These are phyloP conservation scores for Paralichthys olivaceus DNA, from an alignment of 2,113 vertebrate species.

Conservation along the genomic window DNA sequence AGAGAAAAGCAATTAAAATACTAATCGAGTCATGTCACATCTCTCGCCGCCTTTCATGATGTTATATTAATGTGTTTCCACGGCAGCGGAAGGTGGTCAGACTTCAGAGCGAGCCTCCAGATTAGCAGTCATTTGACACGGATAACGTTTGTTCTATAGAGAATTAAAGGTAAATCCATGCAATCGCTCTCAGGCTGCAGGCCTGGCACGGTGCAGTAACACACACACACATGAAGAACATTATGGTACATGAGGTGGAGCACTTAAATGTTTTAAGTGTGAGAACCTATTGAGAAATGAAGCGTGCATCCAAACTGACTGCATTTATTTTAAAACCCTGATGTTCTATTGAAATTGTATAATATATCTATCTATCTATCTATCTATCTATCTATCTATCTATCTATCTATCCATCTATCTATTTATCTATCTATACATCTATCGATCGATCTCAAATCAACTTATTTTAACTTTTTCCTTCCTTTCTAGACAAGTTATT, in stretches of 20 bases:
- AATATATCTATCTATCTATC: too few relatives aligned
- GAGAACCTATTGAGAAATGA: conserved; percentile 24
- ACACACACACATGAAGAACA: background rate
- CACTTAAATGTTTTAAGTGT: conserved; percentile 1
- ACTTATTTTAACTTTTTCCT: too few relatives aligned
- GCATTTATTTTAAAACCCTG: too few relatives aligned
- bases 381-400: too few relatives aligned
- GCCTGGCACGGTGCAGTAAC: background rate
- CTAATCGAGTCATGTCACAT: background rate
- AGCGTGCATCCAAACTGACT: too few relatives aligned
- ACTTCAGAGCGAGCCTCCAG: conserved; percentile 29
- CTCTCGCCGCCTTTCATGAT: background rate
- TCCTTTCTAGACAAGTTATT: too few relatives aligned
- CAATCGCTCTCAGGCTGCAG: conserved; percentile 10
- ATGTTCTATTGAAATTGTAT: too few relatives aligned
- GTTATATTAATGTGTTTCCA: background rate
- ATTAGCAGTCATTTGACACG: conserved; percentile 70
- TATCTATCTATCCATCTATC: too few relatives aligned
- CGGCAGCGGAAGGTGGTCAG: conserved; percentile 4
- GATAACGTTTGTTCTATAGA: conserved; percentile 56
- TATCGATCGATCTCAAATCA: too few relatives aligned
- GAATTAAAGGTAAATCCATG: conserved; percentile 64
- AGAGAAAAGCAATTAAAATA: background rate
- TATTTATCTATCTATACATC: too few relatives aligned
- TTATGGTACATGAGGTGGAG: background rate